Evolutionary conservation across 2,888 invertebrate genomes (phyloP).

Genomic region (Stramonita haemastoma): DNA sequence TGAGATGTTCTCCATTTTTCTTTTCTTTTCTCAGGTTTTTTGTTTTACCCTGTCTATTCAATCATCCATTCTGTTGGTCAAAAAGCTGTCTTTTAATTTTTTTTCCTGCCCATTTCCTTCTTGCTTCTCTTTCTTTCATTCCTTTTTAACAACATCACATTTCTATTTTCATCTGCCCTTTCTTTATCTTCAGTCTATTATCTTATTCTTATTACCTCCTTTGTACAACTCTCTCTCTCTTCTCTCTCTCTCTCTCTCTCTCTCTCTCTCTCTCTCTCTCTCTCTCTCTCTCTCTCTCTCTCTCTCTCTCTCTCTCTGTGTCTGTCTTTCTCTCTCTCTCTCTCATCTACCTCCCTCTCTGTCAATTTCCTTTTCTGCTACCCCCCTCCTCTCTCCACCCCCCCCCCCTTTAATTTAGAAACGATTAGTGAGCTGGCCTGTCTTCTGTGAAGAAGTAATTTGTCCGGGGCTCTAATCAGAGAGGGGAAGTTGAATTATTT

Average conservation of each 20-base stretch:
- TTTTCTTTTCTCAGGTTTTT: no score
- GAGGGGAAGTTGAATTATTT: slow-evolving; percentile 9
- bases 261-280: not conserved
- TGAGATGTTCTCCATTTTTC: no score
- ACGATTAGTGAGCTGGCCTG: not conserved
- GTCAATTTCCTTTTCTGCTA: not conserved
- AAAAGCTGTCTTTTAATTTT: no score
- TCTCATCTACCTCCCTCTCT: not conserved
- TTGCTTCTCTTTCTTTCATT: no score
- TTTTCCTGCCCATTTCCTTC: no score
- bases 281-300: not conserved
- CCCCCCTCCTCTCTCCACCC: not conserved
- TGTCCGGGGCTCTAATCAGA: slow-evolving; percentile 5
- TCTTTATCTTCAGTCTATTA: no score
- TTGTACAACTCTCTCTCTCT: not conserved
- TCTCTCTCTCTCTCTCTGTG: not conserved
- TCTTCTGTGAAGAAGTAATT: slow-evolving; percentile 17
- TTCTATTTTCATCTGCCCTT: no score
- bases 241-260: no score
- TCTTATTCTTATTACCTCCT: not conserved
- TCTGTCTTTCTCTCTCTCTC: not conserved
- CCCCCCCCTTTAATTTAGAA: not conserved
- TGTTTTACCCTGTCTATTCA: no score
- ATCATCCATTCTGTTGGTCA: no score
- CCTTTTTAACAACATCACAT: no score